Evolutionary conservation across 2,797 vertebrate genomes (phyloP).

Genomic region (Enteromius paludinosus): DNA sequence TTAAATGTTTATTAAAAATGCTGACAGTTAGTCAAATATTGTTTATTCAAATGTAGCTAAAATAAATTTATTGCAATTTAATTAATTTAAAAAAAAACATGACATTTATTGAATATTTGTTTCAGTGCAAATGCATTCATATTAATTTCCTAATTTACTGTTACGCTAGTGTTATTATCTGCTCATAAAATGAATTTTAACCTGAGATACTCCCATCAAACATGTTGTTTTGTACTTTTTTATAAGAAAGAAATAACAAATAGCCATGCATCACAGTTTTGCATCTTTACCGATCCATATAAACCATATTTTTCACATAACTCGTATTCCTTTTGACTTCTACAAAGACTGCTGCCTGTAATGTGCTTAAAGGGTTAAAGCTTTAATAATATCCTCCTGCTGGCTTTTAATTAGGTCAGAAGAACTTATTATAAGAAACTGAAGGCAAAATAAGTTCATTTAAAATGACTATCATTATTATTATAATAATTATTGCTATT

Average conservation of each 20-base stretch:
- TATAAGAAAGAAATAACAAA: neutral
- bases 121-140: neutral
- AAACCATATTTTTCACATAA: neutral
- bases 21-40: too few species aligned
- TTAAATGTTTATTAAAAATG: too few species aligned
- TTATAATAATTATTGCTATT: neutral
- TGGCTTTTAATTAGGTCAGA: conserved; percentile 33
- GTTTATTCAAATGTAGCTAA: too few species aligned
- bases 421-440: neutral
- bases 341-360: neutral
- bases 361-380: conserved; percentile 1
- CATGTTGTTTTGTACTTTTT: too few species aligned
- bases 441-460: neutral
- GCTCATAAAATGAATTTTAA: too few species aligned
- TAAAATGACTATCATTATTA: conserved; percentile 1
- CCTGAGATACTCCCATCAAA: too few species aligned
- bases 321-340: neutral
- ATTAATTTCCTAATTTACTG: neutral
- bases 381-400: conserved; percentile 7
- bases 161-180: too few species aligned
- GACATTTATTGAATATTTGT: too few species aligned
- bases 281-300: neutral
- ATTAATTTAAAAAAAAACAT: too few species aligned
- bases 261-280: neutral
- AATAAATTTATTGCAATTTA: too few species aligned